Evolutionary conservation across 2,797 vertebrate genomes (phyloP), one percentile per base, ranked within the genome.

Genomic region (Acipenser oxyrinchus): DNA sequence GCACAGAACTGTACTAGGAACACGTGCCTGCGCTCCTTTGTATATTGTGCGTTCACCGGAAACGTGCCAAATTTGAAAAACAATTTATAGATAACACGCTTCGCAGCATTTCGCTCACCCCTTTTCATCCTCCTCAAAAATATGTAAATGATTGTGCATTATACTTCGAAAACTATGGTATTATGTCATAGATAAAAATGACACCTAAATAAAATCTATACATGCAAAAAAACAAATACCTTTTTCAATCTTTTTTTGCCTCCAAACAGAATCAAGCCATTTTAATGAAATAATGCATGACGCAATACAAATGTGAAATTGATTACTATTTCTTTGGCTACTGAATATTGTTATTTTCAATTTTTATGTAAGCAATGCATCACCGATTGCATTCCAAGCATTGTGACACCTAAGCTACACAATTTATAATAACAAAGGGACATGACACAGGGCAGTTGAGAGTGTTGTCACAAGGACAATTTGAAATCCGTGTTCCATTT

Each of bases 151-250:
- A 37, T 37, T 37, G 23, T 3, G 2, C 23, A 37, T 37, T 37
- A 37, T 37, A 37, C 2, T 37, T 37, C 3, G 23, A 37, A 37
- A 37, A 37, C 23, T 37, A 37, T 0, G 23, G 2, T 37, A 37
- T 37, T 37, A 37, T 37, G 23, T 37, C 23, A 37, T 37, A 37
- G 23, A 37, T 37, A 37, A 3, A 37, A n/a, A n/a, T n/a, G n/a
- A n/a, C n/a, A n/a, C n/a, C n/a, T 88, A 91, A 89, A 91, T 91
- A 88, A 92, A 90, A 91, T 89, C 91, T 91, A 89, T 87, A 90
- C 87, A 88, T 88, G 82, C 86, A 88, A 89, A 88, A 88, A 86
- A 89, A 82, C 79, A 87, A 87, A 89, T n/a, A 84, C 83, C 84
- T 86, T 87, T 87, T 89, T 88, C 91, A 37, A 90, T 90, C 86